These are phyloP conservation scores for Drosophila nigricruria DNA, from an alignment of 2,888 invertebrate genomes.

Conservation along the genomic window DNA sequence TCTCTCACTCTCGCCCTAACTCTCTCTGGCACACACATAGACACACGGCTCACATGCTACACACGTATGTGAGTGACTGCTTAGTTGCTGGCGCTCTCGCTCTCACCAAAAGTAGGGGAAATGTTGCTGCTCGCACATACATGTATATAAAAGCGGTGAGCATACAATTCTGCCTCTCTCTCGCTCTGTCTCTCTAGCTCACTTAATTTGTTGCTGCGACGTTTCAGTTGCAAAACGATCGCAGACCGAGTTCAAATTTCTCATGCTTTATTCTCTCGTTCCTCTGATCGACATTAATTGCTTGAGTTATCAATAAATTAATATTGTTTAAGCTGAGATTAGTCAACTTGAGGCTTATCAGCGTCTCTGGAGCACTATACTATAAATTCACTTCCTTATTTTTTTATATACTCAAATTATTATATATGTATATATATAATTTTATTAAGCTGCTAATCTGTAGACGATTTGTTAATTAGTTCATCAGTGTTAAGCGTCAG, in stretches of 20 bases:
- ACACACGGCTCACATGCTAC: slow-evolving; percentile 17
- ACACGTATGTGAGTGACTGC: slow-evolving; percentile 34
- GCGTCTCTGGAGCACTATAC: background rate
- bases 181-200: background rate
- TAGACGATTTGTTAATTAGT: background rate
- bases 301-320: slow-evolving; percentile 34
- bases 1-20: slow-evolving; percentile 27
- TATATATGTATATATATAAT: background rate
- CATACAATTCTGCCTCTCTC: background rate
- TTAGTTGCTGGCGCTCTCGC: slow-evolving; percentile 38
- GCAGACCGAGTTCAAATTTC: slow-evolving; percentile 19
- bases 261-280: slow-evolving; percentile 2
- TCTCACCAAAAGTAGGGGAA: slow-evolving; percentile 79
- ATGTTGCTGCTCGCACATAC: slow-evolving; percentile 56
- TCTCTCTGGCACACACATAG: slow-evolving; percentile 5
- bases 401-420: background rate
- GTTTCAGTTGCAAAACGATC: slow-evolving; percentile 38
- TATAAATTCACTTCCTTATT: slow-evolving; percentile 12
- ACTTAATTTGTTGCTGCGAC: slow-evolving; percentile 12
- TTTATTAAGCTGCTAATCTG: slow-evolving; percentile 1
- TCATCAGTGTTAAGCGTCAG: slow-evolving; percentile 5
- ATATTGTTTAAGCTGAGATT: slow-evolving; percentile 28
- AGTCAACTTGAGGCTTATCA: slow-evolving; percentile 22
- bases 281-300: slow-evolving; percentile 41
- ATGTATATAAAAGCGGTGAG: slow-evolving; percentile 3